Evolutionary conservation across 2,113 vertebrate genomes (phyloP).

Genomic region (Atlantisia rogersi): DNA sequence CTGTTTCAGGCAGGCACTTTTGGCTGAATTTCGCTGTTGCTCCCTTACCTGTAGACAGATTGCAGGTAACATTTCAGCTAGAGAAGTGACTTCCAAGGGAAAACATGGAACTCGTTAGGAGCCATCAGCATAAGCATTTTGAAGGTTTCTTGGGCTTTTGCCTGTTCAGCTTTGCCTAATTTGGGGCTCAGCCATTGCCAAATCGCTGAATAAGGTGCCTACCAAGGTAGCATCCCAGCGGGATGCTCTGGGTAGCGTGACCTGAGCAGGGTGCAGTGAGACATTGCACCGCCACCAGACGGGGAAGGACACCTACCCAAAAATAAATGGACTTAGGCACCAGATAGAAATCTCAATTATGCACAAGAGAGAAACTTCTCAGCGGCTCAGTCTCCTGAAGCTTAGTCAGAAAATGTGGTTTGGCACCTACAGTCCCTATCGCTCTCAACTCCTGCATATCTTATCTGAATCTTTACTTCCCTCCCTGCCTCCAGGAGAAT

Average conservation of each 20-base stretch:
- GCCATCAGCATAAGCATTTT: slow-evolving; percentile 6
- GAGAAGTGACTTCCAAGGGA: not conserved
- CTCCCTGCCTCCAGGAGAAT: slow-evolving; percentile 2
- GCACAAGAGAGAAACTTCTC: not conserved
- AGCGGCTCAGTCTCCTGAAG: not conserved
- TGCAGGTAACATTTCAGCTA: not conserved
- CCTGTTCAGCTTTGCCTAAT: not conserved
- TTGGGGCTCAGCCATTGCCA: slow-evolving; percentile 20
- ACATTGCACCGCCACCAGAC: not conserved
- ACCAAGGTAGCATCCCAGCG: accelerated
- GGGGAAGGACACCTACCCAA: not conserved
- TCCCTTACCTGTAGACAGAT: not conserved
- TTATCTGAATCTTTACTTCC: not conserved
- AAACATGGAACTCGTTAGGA: slow-evolving; percentile 8
- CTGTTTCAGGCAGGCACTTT: not conserved
- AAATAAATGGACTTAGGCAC: accelerated
- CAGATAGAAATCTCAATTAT: not conserved
- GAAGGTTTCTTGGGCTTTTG: slow-evolving; percentile 44
- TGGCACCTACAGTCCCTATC: not conserved
- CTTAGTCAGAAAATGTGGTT: not conserved
- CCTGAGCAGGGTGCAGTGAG: not conserved
- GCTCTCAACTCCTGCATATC: not conserved
- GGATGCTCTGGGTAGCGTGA: accelerated
- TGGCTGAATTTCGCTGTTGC: not conserved
- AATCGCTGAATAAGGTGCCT: not conserved